Evolutionary conservation across 2,888 invertebrate species (phyloP).

Genomic region (Dorcus parallelipipedus): DNA sequence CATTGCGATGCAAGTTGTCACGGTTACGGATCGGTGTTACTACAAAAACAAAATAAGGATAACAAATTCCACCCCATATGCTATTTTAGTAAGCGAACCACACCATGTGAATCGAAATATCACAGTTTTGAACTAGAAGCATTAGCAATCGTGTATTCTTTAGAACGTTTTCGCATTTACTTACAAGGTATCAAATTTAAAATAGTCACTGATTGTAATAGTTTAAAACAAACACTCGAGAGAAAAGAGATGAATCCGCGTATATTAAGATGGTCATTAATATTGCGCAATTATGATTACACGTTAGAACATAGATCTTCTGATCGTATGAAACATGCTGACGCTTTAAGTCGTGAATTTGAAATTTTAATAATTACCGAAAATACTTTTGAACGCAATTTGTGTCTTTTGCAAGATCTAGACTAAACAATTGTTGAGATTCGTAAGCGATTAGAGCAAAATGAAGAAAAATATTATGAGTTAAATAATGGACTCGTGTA

Average conservation of each 20-base stretch:
- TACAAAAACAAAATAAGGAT: slow-evolving; percentile 26
- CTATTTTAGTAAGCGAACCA: slow-evolving; percentile 33
- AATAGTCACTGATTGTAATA: no score
- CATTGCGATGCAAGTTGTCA: slow-evolving; percentile 30
- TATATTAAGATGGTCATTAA: slow-evolving; percentile 27
- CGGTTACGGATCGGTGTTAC: slow-evolving; percentile 30
- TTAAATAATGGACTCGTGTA: slow-evolving; percentile 12
- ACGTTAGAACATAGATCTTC: slow-evolving; percentile 36
- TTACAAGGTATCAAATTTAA: no score
- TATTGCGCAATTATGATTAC: slow-evolving; percentile 39
- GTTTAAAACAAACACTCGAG: no score
- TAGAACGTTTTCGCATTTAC: no score
- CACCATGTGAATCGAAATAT: slow-evolving; percentile 15
- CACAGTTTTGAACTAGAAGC: no score
- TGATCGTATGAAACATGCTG: slow-evolving; percentile 37
- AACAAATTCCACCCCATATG: slow-evolving; percentile 33
- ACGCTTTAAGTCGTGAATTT: slow-evolving; percentile 32
- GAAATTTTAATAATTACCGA: slow-evolving; percentile 24
- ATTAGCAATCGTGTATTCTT: no score
- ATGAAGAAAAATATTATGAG: slow-evolving; percentile 9
- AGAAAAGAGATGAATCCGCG: no score
- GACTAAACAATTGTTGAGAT: neutral
- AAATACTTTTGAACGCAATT: slow-evolving; percentile 9
- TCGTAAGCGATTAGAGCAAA: slow-evolving; percentile 1
- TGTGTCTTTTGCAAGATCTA: slow-evolving; percentile 2